Percentiles rank a stretch among this genome's conserved stretches.
Conservation (phyloP, 1,140 invertebrate genomes). For the Grapholita molesta region DNA sequence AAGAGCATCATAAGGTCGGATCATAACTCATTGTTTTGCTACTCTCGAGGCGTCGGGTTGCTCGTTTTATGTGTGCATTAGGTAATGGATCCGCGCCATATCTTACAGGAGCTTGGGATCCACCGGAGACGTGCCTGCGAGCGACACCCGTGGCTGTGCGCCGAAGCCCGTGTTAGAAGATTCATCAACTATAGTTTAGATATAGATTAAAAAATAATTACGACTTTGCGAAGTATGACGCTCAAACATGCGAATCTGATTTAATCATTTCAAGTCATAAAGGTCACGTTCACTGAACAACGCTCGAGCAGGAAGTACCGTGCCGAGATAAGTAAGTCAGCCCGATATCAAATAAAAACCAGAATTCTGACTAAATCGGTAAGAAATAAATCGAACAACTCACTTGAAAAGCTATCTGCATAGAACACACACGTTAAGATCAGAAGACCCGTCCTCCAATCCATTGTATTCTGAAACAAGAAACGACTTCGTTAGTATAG, state of each 20-base stretch:
- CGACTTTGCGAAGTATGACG: background rate
- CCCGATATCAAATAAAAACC: background rate
- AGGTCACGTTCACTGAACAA: background rate
- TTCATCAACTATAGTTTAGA: background rate
- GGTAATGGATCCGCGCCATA: slow-evolving; percentile 60
- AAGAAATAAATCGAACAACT: slow-evolving; percentile 27
- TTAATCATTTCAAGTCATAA: background rate
- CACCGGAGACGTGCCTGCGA: slow-evolving; percentile 28
- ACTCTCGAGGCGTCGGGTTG: slow-evolving; percentile 18
- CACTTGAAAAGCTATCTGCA: slow-evolving; percentile 63
- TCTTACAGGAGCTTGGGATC: slow-evolving; percentile 34
- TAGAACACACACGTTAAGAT: slow-evolving; percentile 41
- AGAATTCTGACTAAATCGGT: background rate
- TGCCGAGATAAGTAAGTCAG: background rate
- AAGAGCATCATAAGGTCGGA: slow-evolving; percentile 46
- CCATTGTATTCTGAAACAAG: slow-evolving; percentile 58
- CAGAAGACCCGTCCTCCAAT: slow-evolving; percentile 53
- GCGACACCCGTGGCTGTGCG: slow-evolving; percentile 7
- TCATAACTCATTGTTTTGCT: slow-evolving; percentile 69
- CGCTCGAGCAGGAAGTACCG: background rate
- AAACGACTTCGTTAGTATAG: slow-evolving; percentile 23
- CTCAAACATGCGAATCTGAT: background rate
- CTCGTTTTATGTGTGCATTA: slow-evolving; percentile 53
- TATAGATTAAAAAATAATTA: slow-evolving; percentile 7
- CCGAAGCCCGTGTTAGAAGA: background rate